Evolutionary conservation across 2,113 vertebrate genomes (phyloP).

Genomic region (Oxygymnocypris stewartii): DNA sequence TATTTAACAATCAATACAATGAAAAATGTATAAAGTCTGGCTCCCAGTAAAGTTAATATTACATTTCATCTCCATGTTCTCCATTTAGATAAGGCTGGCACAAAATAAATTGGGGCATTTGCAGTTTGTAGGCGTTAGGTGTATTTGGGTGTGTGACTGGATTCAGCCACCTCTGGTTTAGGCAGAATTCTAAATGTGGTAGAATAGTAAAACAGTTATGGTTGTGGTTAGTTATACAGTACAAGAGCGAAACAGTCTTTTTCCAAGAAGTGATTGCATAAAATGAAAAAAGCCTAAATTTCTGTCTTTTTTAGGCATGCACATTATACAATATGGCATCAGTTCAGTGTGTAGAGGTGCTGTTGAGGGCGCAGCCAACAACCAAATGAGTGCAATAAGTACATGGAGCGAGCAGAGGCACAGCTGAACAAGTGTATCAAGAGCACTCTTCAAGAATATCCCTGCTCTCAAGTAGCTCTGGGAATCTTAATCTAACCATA

Average conservation of each 20-base stretch:
- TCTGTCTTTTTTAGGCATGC: not conserved
- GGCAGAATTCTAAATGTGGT: not conserved
- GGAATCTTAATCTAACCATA: constrained; percentile 10
- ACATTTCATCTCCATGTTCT: constrained; percentile 1
- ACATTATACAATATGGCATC: not conserved
- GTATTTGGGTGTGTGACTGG: not conserved
- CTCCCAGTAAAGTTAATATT: not conserved
- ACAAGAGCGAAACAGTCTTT: not conserved
- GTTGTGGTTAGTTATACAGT: not conserved
- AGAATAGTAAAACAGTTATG: not conserved
- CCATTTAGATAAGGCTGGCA: not conserved
- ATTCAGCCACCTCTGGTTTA: not conserved
- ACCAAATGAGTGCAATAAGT: not conserved
- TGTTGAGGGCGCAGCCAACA: not conserved
- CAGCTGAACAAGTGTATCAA: constrained; percentile 33
- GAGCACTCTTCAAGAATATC: constrained; percentile 10
- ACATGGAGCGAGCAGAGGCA: constrained; percentile 8
- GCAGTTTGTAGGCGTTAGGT: not conserved
- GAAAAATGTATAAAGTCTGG: not conserved
- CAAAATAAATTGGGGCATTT: not conserved
- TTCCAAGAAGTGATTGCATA: not conserved
- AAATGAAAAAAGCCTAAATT: not conserved
- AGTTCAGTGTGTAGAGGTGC: constrained; percentile 4
- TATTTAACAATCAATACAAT: not conserved
- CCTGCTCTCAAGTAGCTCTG: constrained; percentile 13